phyloP scores from a whole-genome alignment of 2,797 vertebrate genomes.

The Sebastes hubbsi region DNA sequence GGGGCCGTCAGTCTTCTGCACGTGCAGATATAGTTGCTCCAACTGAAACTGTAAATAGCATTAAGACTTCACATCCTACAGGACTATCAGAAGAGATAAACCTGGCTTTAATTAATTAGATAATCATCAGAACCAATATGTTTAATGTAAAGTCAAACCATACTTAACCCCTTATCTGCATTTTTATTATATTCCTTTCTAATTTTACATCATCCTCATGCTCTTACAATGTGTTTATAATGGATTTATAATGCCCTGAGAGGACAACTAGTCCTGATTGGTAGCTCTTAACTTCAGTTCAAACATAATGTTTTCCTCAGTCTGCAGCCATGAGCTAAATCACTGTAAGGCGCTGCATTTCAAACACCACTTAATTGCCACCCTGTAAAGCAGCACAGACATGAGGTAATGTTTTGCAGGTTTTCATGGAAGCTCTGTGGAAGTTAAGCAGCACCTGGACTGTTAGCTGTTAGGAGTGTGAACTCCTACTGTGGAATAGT shows the following conservation, averaged over 20 bases:
- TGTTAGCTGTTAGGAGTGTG: no score
- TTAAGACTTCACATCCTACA: not conserved
- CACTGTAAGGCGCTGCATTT: not conserved
- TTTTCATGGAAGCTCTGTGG: no score
- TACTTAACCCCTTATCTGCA: not conserved
- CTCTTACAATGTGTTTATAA: not conserved
- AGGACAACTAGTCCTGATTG: not conserved
- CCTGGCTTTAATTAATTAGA: not conserved
- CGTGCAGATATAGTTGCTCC: not conserved
- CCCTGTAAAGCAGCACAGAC: not conserved
- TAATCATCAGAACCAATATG: not conserved
- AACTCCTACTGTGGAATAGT: no score
- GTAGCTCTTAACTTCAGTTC: not conserved
- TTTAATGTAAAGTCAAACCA: not conserved
- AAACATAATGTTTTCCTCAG: no score
- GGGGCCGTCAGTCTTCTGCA: not conserved
- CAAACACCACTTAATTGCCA: not conserved
- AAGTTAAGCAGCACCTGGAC: no score
- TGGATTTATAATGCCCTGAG: not conserved
- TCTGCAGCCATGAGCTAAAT: not conserved
- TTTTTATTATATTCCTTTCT: not conserved
- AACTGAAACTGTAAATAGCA: not conserved
- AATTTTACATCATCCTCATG: not conserved
- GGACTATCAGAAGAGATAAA: not conserved
- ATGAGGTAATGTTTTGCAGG: no score